These are phyloP conservation scores for Heteractis magnifica DNA, from an alignment of 92 coral and sea anemone genomes.

Conservation along the genomic window DNA sequence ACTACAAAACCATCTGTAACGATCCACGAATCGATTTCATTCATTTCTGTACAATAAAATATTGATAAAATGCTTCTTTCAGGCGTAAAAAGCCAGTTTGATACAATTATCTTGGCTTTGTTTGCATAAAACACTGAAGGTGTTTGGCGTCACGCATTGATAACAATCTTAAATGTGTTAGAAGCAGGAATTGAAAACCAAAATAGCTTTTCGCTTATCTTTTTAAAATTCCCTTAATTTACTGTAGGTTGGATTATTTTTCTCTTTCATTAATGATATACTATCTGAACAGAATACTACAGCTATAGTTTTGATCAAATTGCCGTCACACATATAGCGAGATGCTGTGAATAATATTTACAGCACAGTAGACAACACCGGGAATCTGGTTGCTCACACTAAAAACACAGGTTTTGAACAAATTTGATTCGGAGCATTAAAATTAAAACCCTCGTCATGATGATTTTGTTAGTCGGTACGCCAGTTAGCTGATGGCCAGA, in stretches of 20 bases:
- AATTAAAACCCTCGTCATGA: background rate
- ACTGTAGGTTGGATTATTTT: background rate
- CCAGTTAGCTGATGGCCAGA: background rate
- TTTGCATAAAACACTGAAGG: background rate
- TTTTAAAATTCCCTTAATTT: background rate
- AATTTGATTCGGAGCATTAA: background rate
- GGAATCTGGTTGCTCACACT: background rate
- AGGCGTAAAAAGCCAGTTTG: background rate
- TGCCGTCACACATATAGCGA: background rate
- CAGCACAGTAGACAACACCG: background rate
- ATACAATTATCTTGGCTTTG: background rate
- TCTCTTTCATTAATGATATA: background rate
- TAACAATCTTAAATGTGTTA: conserved; percentile 8
- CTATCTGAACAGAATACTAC: background rate
- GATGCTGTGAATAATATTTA: background rate
- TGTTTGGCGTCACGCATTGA: conserved; percentile 12
- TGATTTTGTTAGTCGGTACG: background rate
- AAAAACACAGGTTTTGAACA: background rate
- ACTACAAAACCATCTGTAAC: background rate
- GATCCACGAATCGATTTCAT: background rate
- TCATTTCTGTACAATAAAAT: background rate
- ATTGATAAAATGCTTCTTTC: background rate
- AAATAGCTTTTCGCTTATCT: background rate
- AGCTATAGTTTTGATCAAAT: background rate
- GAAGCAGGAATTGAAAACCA: background rate